These are phyloP conservation scores for Plebejus anna DNA, from an alignment of 2,888 invertebrate genomes.

Conservation along the genomic window DNA sequence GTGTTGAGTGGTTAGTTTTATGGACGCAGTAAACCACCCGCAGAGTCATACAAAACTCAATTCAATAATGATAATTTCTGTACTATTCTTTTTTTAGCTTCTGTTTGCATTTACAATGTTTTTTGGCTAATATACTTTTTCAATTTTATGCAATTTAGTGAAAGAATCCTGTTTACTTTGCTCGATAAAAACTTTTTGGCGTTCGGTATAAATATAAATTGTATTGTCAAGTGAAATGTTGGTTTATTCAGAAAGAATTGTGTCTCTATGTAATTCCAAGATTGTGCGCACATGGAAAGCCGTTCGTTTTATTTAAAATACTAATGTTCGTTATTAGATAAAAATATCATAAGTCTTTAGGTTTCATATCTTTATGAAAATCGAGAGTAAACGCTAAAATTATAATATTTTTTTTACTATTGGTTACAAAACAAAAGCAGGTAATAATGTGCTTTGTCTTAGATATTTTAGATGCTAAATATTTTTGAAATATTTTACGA, in stretches of 20 bases:
- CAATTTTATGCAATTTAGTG: not conserved
- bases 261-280: too few relatives aligned
- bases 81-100: slow-evolving; percentile 15
- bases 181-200: too few relatives aligned
- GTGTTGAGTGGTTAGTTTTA: slow-evolving; percentile 63
- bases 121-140: not conserved
- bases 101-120: not conserved
- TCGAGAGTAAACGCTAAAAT: not conserved
- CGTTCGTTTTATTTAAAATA: too few relatives aligned
- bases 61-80: slow-evolving; percentile 9
- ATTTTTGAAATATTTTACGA: slow-evolving; percentile 14
- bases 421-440: not conserved
- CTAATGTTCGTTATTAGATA: not conserved
- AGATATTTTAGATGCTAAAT: not conserved
- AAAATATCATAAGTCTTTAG: not conserved
- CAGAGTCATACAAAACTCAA: slow-evolving; percentile 44
- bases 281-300: too few relatives aligned
- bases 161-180: too few relatives aligned
- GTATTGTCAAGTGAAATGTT: not conserved
- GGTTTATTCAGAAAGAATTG: not conserved
- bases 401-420: not conserved
- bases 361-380: not conserved
- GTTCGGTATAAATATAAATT: not conserved
- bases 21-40: slow-evolving; percentile 69
- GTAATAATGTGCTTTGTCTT: slow-evolving; percentile 1